Evolutionary conservation across 2,797 vertebrate species (phyloP).

Genomic region (Pangasius krempfi): DNA sequence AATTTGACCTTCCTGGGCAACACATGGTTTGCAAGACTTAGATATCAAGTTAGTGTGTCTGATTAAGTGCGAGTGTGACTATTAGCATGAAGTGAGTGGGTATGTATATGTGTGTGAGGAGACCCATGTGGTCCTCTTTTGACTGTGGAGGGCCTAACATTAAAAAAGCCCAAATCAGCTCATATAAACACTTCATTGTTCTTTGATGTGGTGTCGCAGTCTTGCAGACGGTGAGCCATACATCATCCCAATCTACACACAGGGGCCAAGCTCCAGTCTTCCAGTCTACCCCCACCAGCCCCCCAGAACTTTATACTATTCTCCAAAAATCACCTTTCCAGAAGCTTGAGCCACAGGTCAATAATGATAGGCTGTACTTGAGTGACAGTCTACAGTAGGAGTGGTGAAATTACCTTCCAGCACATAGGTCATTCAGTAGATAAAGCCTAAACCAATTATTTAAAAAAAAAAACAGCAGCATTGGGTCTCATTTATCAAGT

Average conservation of each 20-base stretch:
- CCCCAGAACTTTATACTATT: slow-evolving; percentile 11
- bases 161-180: slow-evolving; percentile 77
- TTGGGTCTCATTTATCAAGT: not conserved
- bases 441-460: slow-evolving; percentile 67
- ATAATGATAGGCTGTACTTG: slow-evolving; percentile 70
- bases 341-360: slow-evolving; percentile 57
- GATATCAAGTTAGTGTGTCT: slow-evolving; percentile 22
- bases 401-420: slow-evolving; percentile 69
- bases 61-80: not conserved
- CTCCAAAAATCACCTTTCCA: slow-evolving; percentile 48
- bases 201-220: slow-evolving; percentile 72
- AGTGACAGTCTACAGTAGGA: slow-evolving; percentile 71
- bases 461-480: slow-evolving; percentile 9
- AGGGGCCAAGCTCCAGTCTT: slow-evolving; percentile 17
- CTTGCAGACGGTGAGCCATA: slow-evolving; percentile 60
- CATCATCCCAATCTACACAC: slow-evolving; percentile 54
- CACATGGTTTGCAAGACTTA: slow-evolving; percentile 10
- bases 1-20: slow-evolving; percentile 1
- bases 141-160: slow-evolving; percentile 64
- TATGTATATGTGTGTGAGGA: not conserved
- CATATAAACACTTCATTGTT: slow-evolving; percentile 79
- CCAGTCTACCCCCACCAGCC: slow-evolving; percentile 51
- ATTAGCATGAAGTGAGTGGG: not conserved
- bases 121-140: slow-evolving; percentile 56
- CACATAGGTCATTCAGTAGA: slow-evolving; percentile 61